A percentile compares a stretch with the other conserved stretches of the same genome.
These are phyloP conservation scores for Harpegnathos saltator DNA, from an alignment of 1,140 invertebrate species.

Conservation along the genomic window DNA sequence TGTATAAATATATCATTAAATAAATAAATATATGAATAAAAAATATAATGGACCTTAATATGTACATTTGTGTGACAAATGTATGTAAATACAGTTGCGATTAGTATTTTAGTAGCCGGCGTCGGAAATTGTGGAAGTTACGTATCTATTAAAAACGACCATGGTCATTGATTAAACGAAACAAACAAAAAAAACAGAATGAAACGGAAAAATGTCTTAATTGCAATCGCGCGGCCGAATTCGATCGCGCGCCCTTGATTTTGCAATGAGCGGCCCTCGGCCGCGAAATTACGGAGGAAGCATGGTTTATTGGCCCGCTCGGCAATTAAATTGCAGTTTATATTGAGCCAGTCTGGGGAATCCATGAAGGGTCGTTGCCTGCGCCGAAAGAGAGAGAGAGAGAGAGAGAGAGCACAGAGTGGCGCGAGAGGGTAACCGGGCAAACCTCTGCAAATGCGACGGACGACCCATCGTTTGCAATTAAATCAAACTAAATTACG, in stretches of 20 bases:
- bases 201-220: conserved; percentile 52
- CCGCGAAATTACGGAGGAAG: conserved; percentile 64
- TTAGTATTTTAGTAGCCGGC: neutral
- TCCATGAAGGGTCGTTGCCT: conserved; percentile 75
- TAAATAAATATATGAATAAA: too few species aligned
- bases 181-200: conserved; percentile 5
- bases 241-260: conserved; percentile 47
- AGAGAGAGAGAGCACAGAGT: conserved; percentile 55
- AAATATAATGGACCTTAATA: too few species aligned
- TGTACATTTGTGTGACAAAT: too few species aligned
- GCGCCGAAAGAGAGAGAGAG: conserved; percentile 63
- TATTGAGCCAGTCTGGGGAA: conserved; percentile 76
- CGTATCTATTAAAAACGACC: conserved; percentile 4
- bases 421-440: conserved; percentile 55
- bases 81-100: neutral
- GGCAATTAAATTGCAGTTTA: conserved; percentile 77
- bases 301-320: conserved; percentile 74
- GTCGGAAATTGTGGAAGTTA: neutral
- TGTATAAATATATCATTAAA: too few species aligned
- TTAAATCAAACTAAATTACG: conserved; percentile 80
- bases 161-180: neutral
- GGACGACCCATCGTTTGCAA: conserved; percentile 71
- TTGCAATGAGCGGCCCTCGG: conserved; percentile 45
- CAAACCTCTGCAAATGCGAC: conserved; percentile 51
- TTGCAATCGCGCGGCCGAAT: conserved; percentile 38